Percentiles rank a stretch among this genome's conserved stretches.
phyloP scores from a whole-genome alignment of 1,140 invertebrate species.

The Rhynchophorus ferrugineus region DNA sequence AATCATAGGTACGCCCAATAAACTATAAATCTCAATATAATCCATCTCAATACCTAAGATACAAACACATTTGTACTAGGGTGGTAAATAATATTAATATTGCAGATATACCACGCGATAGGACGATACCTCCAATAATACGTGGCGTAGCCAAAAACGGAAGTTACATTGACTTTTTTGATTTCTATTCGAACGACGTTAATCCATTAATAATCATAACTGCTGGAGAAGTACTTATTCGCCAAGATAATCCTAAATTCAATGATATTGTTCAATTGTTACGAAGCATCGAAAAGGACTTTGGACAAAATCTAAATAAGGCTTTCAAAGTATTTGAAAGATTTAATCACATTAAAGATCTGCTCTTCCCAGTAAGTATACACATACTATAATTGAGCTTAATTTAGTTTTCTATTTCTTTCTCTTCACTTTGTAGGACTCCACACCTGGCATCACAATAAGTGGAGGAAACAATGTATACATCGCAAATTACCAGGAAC shows the following conservation, averaged over 20 bases:
- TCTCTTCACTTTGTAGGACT: slow-evolving; percentile 33
- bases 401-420: neutral
- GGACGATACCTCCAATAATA: no score
- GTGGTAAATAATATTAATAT: no score
- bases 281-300: slow-evolving; percentile 25
- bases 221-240: slow-evolving; percentile 49
- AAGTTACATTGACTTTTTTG: slow-evolving; percentile 42
- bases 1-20: neutral
- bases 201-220: slow-evolving; percentile 51
- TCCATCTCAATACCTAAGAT: neutral
- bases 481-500: slow-evolving; percentile 37
- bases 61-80: no score
- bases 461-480: slow-evolving; percentile 11
- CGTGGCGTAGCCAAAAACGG: no score
- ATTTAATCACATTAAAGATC: slow-evolving; percentile 44
- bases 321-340: slow-evolving; percentile 42
- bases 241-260: slow-evolving; percentile 34
- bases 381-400: slow-evolving; percentile 1
- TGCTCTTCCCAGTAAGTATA: slow-evolving; percentile 48
- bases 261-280: slow-evolving; percentile 25
- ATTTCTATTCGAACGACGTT: slow-evolving; percentile 45
- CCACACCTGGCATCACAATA: slow-evolving; percentile 44
- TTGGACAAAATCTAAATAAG: slow-evolving; percentile 22
- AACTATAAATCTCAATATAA: neutral
- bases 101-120: no score